Evolutionary conservation across 2,888 invertebrate genomes (phyloP), one percentile per base, ranked within the genome.

Genomic region (Malacosoma neustria): DNA sequence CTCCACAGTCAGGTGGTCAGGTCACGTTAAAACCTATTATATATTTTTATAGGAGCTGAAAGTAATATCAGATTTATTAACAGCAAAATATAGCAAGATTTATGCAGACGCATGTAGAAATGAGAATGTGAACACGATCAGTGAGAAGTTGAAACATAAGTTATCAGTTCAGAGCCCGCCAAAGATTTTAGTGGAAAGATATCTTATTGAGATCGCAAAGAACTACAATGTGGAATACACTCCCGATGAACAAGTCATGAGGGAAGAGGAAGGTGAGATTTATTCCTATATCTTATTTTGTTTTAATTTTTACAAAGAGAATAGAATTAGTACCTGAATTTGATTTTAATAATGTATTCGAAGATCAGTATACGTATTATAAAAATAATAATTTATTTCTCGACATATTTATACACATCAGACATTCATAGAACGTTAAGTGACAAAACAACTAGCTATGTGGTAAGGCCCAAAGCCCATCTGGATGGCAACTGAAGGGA

Each of bases 121-220:
- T 46, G 96, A 96, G 64, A 89, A 90, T 40, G 88, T 95, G 3
- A 90, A 90, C 43, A 93, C 95, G 4, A 93, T 92, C 14, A 97
- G 95, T 55, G 94, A 96, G 42, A 98, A 98, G 70, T 73, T 99
- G 30, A 95, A 94, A 74, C 95, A 96, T 61, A 99, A 98, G 81
- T 86, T 99, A 76, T 93, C 94, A 13, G 92, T 98, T 5, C 96
- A 98, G 54, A 96, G 97, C 22, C 99, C 99, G 2, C 96, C 98
- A 0, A 98, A 97, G 70, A 84, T 97, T 37, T 88, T 99, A 11
- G 94, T 99, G 4, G 99, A 99, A 70, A 95, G 94, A 65, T 96
- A 89, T 57, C 81, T 99, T 53, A 93, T 98, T 57, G 99, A 98
- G 84, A 99, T 99, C 54, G 97, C 99, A 1, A 97, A 94, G 72